Evolutionary conservation across 2,888 invertebrate species (phyloP).

Genomic region (Entomobrya proxima): DNA sequence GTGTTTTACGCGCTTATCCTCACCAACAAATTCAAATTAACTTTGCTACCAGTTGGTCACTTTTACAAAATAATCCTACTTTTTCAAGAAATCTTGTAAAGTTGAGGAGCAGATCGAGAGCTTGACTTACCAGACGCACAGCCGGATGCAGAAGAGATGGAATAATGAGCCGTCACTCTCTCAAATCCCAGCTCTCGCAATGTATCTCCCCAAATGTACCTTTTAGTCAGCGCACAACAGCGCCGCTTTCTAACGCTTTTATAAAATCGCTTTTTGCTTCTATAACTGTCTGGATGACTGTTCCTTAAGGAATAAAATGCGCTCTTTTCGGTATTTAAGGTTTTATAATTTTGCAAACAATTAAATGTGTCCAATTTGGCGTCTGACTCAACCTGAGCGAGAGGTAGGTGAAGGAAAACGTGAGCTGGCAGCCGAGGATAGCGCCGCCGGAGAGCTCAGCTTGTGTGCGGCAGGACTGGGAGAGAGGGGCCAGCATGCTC

Average conservation of each 20-base stretch:
- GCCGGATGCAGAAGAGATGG: conserved; percentile 74
- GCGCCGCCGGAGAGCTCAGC: conserved; percentile 1
- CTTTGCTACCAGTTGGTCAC: neutral
- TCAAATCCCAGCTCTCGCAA: conserved; percentile 13
- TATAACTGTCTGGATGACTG: too few relatives aligned
- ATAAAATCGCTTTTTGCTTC: too few relatives aligned
- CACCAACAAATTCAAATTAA: neutral
- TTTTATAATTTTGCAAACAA: neutral
- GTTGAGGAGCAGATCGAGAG: conserved; percentile 77
- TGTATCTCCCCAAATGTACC: neutral
- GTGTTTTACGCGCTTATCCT: neutral
- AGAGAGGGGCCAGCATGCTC: neutral
- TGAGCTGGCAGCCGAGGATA: conserved; percentile 43
- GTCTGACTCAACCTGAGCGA: neutral
- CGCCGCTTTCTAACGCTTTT: neutral
- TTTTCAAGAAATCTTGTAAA: neutral
- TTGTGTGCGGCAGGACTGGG: neutral
- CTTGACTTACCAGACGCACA: conserved; percentile 74
- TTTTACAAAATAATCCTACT: neutral
- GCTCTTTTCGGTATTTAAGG: too few relatives aligned
- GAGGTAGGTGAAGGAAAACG: conserved; percentile 24
- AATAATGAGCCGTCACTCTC: conserved; percentile 60
- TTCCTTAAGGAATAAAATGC: too few relatives aligned
- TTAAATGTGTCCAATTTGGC: neutral
- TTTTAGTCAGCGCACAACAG: neutral